These are phyloP conservation scores for Antheraea pernyi DNA, from an alignment of 1,140 invertebrate species.

Conservation along the genomic window DNA sequence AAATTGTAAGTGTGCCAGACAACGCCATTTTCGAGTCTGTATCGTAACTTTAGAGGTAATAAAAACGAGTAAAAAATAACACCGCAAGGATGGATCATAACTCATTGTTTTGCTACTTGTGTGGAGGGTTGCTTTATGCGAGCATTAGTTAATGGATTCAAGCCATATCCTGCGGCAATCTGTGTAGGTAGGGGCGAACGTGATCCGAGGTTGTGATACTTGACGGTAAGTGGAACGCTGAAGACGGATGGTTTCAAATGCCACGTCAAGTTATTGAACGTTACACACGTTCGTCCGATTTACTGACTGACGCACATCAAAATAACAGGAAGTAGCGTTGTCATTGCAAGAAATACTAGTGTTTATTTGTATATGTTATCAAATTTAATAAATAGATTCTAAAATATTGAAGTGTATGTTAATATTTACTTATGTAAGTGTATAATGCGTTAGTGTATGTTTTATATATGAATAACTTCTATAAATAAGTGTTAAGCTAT, in stretches of 20 bases:
- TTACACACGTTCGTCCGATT: neutral
- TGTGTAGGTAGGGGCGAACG: neutral
- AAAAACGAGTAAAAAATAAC: constrained; percentile 63
- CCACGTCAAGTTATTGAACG: constrained; percentile 5
- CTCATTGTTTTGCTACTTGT: constrained; percentile 60
- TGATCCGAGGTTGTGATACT: neutral
- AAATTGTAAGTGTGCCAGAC: neutral
- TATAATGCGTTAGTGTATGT: no score
- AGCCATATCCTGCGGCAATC: constrained; percentile 35
- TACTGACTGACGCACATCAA: neutral
- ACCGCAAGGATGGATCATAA: constrained; percentile 59
- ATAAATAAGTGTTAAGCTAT: no score
- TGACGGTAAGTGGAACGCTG: neutral
- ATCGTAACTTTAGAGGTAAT: constrained; percentile 52
- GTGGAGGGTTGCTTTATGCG: constrained; percentile 42
- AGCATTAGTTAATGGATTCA: constrained; percentile 65
- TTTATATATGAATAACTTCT: no score
- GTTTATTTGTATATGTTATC: neutral
- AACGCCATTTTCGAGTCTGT: constrained; percentile 20
- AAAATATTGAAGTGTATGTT: neutral
- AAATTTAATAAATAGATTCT: neutral
- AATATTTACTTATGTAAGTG: no score
- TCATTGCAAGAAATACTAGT: neutral
- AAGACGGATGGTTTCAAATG: constrained; percentile 7
- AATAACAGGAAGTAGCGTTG: neutral